Percentiles rank a stretch among this genome's conserved stretches.
phyloP scores from a whole-genome alignment of 1,140 invertebrate genomes.

The Heliconius nattereri region DNA sequence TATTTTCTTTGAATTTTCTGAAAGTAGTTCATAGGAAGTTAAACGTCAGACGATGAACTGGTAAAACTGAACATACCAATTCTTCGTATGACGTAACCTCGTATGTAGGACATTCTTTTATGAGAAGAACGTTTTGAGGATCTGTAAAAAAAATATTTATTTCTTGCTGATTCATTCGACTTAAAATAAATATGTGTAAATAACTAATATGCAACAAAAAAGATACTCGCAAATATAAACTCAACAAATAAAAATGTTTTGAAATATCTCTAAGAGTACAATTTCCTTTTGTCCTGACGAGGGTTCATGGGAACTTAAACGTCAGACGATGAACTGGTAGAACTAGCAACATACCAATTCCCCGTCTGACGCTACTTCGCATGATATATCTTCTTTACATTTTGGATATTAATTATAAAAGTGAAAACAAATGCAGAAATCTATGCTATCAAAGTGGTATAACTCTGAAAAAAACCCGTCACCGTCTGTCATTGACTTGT shows the following conservation, averaged over 20 bases:
- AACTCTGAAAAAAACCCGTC: not conserved
- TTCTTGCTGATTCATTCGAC: too few relatives aligned
- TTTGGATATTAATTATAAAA: too few relatives aligned
- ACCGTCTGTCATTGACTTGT: not conserved
- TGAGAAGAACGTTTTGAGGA: too few relatives aligned
- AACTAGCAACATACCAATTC: not conserved
- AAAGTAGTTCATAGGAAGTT: not conserved
- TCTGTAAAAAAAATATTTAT: not conserved
- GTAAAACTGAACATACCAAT: not conserved
- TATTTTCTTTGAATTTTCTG: not conserved
- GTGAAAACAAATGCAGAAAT: too few relatives aligned
- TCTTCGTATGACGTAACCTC: not conserved
- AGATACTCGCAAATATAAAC: too few relatives aligned
- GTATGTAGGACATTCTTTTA: not conserved
- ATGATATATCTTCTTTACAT: not conserved
- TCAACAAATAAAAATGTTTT: too few relatives aligned
- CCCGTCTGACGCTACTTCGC: not conserved
- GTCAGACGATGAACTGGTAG: slow-evolving; percentile 1
- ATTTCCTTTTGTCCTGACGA: not conserved
- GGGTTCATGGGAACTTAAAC: not conserved
- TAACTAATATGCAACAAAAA: too few relatives aligned
- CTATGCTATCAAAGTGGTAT: not conserved
- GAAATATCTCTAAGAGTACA: too few relatives aligned
- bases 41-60: slow-evolving; percentile 7
- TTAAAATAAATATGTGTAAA: too few relatives aligned